These are phyloP conservation scores for Brachycybe producta DNA, from an alignment of 2,888 invertebrate species.

Conservation along the genomic window DNA sequence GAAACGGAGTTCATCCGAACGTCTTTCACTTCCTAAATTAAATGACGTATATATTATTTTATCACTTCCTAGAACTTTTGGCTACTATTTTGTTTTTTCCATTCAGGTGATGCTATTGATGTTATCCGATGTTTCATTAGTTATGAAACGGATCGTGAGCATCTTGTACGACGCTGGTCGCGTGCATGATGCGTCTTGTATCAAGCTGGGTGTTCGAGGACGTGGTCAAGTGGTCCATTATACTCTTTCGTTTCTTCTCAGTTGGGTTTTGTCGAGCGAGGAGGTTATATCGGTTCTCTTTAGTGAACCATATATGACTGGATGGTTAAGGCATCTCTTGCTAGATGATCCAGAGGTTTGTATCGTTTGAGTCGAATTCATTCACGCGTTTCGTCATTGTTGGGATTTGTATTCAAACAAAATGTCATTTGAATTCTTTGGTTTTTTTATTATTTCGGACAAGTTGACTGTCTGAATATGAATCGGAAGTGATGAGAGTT, in stretches of 20 bases:
- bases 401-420: background rate
- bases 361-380: background rate
- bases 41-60: slow-evolving; percentile 4
- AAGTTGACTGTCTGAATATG: background rate
- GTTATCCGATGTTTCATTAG: slow-evolving; percentile 63
- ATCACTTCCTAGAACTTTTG: too few relatives aligned
- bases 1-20: background rate
- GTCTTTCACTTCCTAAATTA: slow-evolving; percentile 8
- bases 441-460: too few relatives aligned
- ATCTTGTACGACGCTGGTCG: slow-evolving; percentile 76
- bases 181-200: slow-evolving; percentile 54
- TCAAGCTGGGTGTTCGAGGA: slow-evolving; percentile 86
- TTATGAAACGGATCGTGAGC: slow-evolving; percentile 68
- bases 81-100: too few relatives aligned
- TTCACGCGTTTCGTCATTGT: slow-evolving; percentile 5
- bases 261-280: slow-evolving; percentile 79
- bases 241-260: slow-evolving; percentile 79
- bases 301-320: slow-evolving; percentile 51
- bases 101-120: slow-evolving; percentile 53
- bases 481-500: background rate
- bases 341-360: slow-evolving; percentile 72
- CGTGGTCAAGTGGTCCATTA: slow-evolving; percentile 85
- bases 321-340: slow-evolving; percentile 70
- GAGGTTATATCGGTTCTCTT: slow-evolving; percentile 63
- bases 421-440: too few relatives aligned